A percentile compares a stretch with the other conserved stretches of the same genome.
Evolutionary conservation across 1,140 invertebrate species (phyloP).

Genomic region (Dreissena rostriformis): DNA sequence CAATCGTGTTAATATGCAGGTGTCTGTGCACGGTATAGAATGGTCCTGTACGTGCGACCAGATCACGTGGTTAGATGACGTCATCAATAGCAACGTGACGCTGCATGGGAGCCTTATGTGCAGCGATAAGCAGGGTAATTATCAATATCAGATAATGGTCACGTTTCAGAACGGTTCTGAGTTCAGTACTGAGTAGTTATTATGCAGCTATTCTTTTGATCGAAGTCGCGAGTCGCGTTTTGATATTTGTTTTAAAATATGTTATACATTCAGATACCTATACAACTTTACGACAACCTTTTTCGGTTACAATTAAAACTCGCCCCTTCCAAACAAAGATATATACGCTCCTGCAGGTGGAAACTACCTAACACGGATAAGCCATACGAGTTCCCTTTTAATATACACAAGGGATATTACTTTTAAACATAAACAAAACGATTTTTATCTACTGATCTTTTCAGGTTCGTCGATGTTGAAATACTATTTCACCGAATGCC

Average conservation of each 20-base stretch:
- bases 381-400: no score
- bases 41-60: conserved; percentile 42
- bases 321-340: background rate
- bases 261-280: background rate
- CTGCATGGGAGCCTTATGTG: conserved; percentile 1
- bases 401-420: background rate
- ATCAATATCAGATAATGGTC: background rate
- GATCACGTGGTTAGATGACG: background rate
- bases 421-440: background rate
- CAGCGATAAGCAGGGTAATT: conserved; percentile 15
- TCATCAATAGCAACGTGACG: background rate
- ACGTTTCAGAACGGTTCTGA: background rate
- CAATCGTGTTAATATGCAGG: background rate
- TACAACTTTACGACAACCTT: background rate
- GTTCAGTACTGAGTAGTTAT: background rate
- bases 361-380: background rate
- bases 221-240: background rate
- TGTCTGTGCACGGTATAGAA: conserved; percentile 8
- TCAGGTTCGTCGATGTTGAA: conserved; percentile 21
- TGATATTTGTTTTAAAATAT: background rate
- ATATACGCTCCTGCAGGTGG: background rate
- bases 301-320: no score
- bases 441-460: background rate
- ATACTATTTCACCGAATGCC: conserved; percentile 12
- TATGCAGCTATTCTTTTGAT: background rate